Conservation (phyloP, 1,140 invertebrate species). For the Neotoxoptera formosana region DNA sequence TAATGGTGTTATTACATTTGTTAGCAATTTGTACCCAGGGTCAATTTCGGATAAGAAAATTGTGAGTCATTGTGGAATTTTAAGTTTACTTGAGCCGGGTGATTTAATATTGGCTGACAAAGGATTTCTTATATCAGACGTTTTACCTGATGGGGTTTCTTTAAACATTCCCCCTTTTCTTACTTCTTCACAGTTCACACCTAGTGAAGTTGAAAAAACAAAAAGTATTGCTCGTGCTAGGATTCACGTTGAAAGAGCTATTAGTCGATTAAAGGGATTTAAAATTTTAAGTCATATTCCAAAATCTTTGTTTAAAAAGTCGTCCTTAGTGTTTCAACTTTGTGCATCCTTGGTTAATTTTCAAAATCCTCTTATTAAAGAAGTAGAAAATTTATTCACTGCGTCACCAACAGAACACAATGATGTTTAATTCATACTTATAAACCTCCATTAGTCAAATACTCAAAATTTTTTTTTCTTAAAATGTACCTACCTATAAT, state of each 20-base stretch:
- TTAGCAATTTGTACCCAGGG: not conserved
- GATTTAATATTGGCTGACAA: slow-evolving; percentile 52
- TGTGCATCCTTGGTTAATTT: not conserved
- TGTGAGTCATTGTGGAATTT: slow-evolving; percentile 53
- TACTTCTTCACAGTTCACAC: slow-evolving; percentile 7
- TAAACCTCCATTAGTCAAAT: no score
- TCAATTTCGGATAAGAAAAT: slow-evolving; percentile 26
- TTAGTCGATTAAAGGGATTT: not conserved
- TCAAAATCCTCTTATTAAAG: not conserved
- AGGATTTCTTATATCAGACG: slow-evolving; percentile 42
- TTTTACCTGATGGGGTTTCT: not conserved
- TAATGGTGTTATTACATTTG: not conserved
- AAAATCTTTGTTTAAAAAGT: not conserved
- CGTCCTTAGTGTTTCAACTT: not conserved
- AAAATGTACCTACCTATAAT: no score
- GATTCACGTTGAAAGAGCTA: slow-evolving; percentile 44
- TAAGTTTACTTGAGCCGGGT: slow-evolving; percentile 7
- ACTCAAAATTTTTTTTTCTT: no score
- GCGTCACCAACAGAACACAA: no score
- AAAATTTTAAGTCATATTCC: not conserved
- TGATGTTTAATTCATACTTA: no score
- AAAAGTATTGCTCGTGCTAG: slow-evolving; percentile 43
- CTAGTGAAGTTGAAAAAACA: not conserved
- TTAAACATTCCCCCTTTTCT: slow-evolving; percentile 55
- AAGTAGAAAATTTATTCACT: not conserved